Conservation (phyloP, 2,113 vertebrate genomes). For the Eudyptes chrysolophus region DNA sequence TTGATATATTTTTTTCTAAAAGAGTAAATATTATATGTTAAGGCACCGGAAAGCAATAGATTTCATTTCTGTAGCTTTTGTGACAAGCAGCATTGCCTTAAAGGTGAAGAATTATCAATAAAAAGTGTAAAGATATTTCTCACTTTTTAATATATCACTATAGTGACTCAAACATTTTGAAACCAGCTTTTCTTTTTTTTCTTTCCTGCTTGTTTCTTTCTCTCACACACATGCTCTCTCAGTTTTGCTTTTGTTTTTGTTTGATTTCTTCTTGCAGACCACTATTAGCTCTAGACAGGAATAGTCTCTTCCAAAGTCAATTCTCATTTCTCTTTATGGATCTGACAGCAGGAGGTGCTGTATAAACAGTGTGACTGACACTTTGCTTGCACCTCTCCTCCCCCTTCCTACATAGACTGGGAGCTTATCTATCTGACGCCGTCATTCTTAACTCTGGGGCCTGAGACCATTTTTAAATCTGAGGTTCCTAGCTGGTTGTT, state of each 20-base stretch:
- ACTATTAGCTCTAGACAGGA: neutral
- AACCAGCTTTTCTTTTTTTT: neutral
- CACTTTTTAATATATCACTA: neutral
- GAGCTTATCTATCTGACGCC: slow-evolving; percentile 12
- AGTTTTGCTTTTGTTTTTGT: neutral
- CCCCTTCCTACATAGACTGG: neutral
- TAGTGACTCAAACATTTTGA: neutral
- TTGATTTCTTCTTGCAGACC: slow-evolving; percentile 22
- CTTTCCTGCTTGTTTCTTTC: neutral
- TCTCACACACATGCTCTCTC: neutral
- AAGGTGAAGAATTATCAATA: neutral
- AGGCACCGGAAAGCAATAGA: neutral
- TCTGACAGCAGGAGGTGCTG: slow-evolving; percentile 79
- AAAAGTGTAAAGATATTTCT: neutral
- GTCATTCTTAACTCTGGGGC: slow-evolving; percentile 40
- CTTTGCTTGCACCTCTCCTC: neutral
- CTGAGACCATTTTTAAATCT: neutral
- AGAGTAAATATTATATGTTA: neutral
- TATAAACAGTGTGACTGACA: slow-evolving; percentile 62
- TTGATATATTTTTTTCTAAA: neutral
- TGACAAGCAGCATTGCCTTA: neutral
- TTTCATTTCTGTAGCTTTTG: neutral
- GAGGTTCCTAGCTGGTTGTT: neutral
- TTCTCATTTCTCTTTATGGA: slow-evolving; percentile 27
- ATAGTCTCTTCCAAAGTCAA: neutral